A percentile compares a stretch with the other conserved stretches of the same genome.
These are phyloP conservation scores for Catocala nupta DNA, from an alignment of 2,888 invertebrate genomes.

Conservation along the genomic window DNA sequence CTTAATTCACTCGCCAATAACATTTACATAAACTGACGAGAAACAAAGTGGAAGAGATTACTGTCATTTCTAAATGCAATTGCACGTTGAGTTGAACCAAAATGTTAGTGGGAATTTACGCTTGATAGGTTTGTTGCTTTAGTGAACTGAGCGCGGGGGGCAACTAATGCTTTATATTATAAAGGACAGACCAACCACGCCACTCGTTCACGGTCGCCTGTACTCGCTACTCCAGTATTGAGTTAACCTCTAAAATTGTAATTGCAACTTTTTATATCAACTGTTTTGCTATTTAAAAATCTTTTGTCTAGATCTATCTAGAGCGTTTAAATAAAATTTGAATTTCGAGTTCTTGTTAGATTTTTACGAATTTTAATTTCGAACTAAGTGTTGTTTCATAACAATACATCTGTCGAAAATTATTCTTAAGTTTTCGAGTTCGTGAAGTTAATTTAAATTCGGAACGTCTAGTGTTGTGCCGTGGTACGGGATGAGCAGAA, in stretches of 20 bases:
- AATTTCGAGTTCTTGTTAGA: background rate
- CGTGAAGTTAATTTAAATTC: conserved; percentile 7
- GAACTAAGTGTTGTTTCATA: background rate
- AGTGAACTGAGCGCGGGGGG: conserved; percentile 59
- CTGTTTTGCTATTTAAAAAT: too few relatives aligned
- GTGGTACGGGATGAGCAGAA: conserved; percentile 37
- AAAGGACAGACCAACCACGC: conserved; percentile 58
- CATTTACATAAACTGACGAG: too few relatives aligned
- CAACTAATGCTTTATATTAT: conserved; percentile 70
- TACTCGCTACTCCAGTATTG: conserved; percentile 54
- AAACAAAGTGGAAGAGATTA: too few relatives aligned
- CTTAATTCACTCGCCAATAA: too few relatives aligned
- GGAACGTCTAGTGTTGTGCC: conserved; percentile 6
- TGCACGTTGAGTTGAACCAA: background rate
- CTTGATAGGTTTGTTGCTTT: conserved; percentile 12
- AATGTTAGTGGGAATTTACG: background rate
- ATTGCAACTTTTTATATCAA: too few relatives aligned
- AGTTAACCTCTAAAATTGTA: conserved; percentile 1
- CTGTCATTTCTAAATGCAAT: background rate
- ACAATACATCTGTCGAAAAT: conserved; percentile 11
- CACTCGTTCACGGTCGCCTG: conserved; percentile 68
- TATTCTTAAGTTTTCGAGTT: background rate
- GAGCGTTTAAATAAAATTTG: background rate
- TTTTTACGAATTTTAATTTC: background rate
- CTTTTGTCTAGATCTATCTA: too few relatives aligned